Conservation (phyloP, 2,888 invertebrate species). For the Thyatira batis region DNA sequence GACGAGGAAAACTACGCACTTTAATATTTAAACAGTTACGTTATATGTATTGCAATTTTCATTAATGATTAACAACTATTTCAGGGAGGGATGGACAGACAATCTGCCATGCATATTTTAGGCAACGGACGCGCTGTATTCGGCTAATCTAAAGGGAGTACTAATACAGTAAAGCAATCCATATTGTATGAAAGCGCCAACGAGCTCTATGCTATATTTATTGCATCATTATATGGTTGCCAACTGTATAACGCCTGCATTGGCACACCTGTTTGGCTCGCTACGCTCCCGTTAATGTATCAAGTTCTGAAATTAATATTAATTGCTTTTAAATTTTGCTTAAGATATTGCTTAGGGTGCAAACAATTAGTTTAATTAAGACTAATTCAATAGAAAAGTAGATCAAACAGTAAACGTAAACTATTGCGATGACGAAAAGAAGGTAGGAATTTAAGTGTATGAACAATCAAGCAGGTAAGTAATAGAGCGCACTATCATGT, state of each 20-base stretch:
- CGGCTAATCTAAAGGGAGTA: slow-evolving; percentile 63
- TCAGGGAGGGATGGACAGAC: slow-evolving; percentile 51
- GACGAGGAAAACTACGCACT: slow-evolving; percentile 64
- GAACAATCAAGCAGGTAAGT: too few relatives aligned
- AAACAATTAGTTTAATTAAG: not conserved
- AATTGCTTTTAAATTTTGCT: slow-evolving; percentile 14
- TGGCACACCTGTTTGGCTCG: slow-evolving; percentile 30
- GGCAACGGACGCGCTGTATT: slow-evolving; percentile 49
- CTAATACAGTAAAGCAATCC: slow-evolving; percentile 56
- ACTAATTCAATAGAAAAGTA: not conserved
- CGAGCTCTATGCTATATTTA: slow-evolving; percentile 52
- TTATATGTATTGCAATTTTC: slow-evolving; percentile 81
- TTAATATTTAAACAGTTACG: slow-evolving; percentile 75
- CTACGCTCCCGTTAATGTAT: slow-evolving; percentile 24
- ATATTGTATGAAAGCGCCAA: slow-evolving; percentile 55
- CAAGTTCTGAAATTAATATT: slow-evolving; percentile 24
- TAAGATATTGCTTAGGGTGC: slow-evolving; percentile 9
- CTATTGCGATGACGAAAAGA: not conserved
- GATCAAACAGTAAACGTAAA: not conserved
- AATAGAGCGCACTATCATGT: not conserved
- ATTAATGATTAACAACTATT: slow-evolving; percentile 75
- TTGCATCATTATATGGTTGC: slow-evolving; percentile 40
- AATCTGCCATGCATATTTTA: slow-evolving; percentile 58
- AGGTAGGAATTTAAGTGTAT: too few relatives aligned
- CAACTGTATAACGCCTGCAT: slow-evolving; percentile 24